Percentiles rank a stretch among this genome's conserved stretches.
These are phyloP conservation scores for Parauchenoglanis punctatus DNA, from an alignment of 2,797 vertebrate species.

Conservation along the genomic window DNA sequence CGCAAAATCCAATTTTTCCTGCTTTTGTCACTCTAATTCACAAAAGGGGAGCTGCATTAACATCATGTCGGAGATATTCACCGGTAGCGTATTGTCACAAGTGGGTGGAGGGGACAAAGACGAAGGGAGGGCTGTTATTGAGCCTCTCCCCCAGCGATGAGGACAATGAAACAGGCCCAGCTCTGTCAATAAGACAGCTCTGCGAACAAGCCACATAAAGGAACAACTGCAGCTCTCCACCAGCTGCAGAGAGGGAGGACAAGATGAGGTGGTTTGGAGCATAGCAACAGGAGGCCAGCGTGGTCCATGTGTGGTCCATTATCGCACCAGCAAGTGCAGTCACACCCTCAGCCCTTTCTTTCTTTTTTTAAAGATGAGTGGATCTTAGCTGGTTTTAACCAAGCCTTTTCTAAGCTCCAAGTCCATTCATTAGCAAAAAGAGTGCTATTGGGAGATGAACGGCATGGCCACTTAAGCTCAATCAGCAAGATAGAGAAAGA, in stretches of 20 bases:
- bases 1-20: constrained; percentile 34
- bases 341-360: constrained; percentile 65
- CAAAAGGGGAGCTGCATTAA: constrained; percentile 68
- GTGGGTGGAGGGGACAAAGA: constrained; percentile 63
- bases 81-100: constrained; percentile 70
- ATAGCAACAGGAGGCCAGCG: constrained; percentile 53
- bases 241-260: constrained; percentile 39
- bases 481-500: constrained; percentile 63
- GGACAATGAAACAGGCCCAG: constrained; percentile 50
- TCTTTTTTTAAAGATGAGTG: constrained; percentile 55
- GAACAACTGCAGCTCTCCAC: constrained; percentile 63
- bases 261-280: constrained; percentile 46
- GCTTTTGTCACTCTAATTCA: constrained; percentile 61
- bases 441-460: constrained; percentile 56
- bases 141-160: constrained; percentile 64
- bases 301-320: constrained; percentile 78
- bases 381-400: constrained; percentile 52
- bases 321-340: constrained; percentile 65
- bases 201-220: constrained; percentile 71
- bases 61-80: constrained; percentile 72
- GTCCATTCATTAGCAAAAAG: constrained; percentile 54
- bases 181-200: constrained; percentile 52
- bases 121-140: constrained; percentile 61
- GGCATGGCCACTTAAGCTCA: constrained; percentile 60
- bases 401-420: constrained; percentile 20